Percentiles rank a stretch among this genome's conserved stretches.
phyloP scores from a whole-genome alignment of 2,113 vertebrate genomes.

The Redunca redunca region DNA sequence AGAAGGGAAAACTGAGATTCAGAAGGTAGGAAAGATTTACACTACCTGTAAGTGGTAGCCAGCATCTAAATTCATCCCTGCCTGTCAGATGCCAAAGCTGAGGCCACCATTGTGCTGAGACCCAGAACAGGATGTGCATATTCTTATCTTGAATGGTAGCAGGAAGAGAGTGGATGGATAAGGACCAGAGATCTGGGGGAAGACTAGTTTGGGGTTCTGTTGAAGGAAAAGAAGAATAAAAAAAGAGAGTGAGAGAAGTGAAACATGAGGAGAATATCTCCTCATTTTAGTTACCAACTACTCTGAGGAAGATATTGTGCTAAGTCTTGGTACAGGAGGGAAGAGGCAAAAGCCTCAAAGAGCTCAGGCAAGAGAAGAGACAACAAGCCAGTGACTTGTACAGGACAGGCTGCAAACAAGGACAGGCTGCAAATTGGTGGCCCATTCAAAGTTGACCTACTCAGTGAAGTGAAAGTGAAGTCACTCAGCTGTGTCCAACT shows the following conservation, averaged over 20 bases:
- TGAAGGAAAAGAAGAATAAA: neutral
- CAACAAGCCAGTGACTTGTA: neutral
- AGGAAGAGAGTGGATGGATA: neutral
- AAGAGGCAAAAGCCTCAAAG: neutral
- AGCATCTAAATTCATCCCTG: neutral
- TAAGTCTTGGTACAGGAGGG: neutral
- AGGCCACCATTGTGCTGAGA: neutral
- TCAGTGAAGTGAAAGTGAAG: neutral
- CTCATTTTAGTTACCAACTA: no score
- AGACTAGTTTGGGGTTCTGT: no score
- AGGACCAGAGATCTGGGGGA: neutral
- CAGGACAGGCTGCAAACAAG: neutral
- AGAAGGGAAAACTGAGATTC: neutral
- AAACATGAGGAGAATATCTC: neutral
- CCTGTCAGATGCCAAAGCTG: neutral
- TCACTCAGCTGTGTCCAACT: neutral
- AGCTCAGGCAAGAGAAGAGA: neutral
- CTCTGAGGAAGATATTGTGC: no score
- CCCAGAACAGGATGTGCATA: neutral
- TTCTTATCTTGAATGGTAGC: neutral
- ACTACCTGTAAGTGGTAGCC: neutral
- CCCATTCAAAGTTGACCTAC: neutral
- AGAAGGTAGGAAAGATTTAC: neutral
- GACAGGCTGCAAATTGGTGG: neutral
- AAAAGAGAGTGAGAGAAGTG: neutral